Conservation (phyloP, 1,140 invertebrate genomes). For the Microplitis mediator region DNA sequence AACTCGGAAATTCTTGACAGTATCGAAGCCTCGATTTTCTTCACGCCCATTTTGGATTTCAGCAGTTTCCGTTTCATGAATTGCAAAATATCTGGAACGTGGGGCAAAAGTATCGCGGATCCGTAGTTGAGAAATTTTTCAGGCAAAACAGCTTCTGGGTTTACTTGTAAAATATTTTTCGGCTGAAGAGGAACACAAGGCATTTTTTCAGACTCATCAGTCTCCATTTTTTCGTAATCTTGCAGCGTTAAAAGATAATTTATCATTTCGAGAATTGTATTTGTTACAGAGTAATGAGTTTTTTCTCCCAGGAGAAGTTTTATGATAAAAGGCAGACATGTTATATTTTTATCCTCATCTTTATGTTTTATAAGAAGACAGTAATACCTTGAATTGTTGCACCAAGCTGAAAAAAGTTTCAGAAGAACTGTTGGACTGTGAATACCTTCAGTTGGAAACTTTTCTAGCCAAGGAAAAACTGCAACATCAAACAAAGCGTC, state of each 20-base stretch:
- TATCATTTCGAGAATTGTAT: slow-evolving; percentile 77
- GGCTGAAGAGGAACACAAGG: slow-evolving; percentile 39
- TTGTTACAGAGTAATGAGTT: slow-evolving; percentile 69
- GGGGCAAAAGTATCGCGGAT: slow-evolving; percentile 73
- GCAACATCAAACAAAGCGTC: slow-evolving; percentile 77
- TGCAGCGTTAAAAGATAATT: slow-evolving; percentile 77
- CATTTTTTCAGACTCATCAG: slow-evolving; percentile 45
- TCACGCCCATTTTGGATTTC: slow-evolving; percentile 66
- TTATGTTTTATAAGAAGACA: slow-evolving; percentile 71
- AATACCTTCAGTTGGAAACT: slow-evolving; percentile 79
- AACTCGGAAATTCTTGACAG: slow-evolving; percentile 79
- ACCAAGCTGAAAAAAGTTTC: slow-evolving; percentile 80
- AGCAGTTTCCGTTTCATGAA: slow-evolving; percentile 71
- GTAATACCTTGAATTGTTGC: slow-evolving; percentile 77
- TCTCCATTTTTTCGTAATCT: slow-evolving; percentile 62
- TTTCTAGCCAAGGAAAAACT: slow-evolving; percentile 81
- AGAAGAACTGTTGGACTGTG: slow-evolving; percentile 82
- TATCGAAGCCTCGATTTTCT: slow-evolving; percentile 77
- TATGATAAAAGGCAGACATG: slow-evolving; percentile 71
- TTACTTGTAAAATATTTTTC: slow-evolving; percentile 39
- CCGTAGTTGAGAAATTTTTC: slow-evolving; percentile 71
- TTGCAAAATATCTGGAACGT: slow-evolving; percentile 74
- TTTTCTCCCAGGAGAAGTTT: slow-evolving; percentile 73
- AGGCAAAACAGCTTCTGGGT: slow-evolving; percentile 38
- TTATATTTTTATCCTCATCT: slow-evolving; percentile 55